Evolutionary conservation across 2,888 invertebrate genomes (phyloP), one percentile per base, ranked within the genome.

Genomic region (Calephelis perditalis): DNA sequence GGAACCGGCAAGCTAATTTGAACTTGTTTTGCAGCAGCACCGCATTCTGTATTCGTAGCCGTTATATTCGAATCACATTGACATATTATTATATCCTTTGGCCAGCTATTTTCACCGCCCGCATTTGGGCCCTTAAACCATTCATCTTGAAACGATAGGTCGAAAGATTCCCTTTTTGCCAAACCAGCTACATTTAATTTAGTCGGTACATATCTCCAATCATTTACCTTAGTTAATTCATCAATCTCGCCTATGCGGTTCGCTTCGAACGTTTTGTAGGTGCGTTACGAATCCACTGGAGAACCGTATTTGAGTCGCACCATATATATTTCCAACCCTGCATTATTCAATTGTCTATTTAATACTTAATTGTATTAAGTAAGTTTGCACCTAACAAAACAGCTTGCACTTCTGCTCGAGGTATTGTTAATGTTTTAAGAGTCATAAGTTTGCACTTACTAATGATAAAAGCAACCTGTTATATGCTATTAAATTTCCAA

Each of bases 401-500:
- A 7, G 46, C 46, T 7, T 47, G 9, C 12, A 47, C n/a, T 47
- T 45, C 45, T 6, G 45, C 45, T n/a, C 45, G 11, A 12, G 46
- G 46, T 47, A 47, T 12, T 47, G 46, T 12, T 2, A 46, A 8
- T n/a, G n/a, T 46, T n/a, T 46, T n/a, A n/a, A n/a, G n/a, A n/a
- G n/a, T n/a, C n/a, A n/a, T n/a, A n/a, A n/a, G n/a, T n/a, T n/a
- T n/a, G 8, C 46, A 46, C 12, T 46, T 46, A 46, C 46, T 12
- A 46, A 12, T 9, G 3, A 46, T 5, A 46, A 46, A 46, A 9
- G 46, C 46, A 12, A 46, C 12, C 12, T 9, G 10, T 6, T 12
- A 7, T 46, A 4, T 12, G 12, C 12, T 5, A 46, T 46, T 46
- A 12, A 7, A 46, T 12, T 46, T 12, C 46, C 64, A 63, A n/a